Conservation (phyloP, 1,140 invertebrate species). For the Condylostylus longicornis region DNA sequence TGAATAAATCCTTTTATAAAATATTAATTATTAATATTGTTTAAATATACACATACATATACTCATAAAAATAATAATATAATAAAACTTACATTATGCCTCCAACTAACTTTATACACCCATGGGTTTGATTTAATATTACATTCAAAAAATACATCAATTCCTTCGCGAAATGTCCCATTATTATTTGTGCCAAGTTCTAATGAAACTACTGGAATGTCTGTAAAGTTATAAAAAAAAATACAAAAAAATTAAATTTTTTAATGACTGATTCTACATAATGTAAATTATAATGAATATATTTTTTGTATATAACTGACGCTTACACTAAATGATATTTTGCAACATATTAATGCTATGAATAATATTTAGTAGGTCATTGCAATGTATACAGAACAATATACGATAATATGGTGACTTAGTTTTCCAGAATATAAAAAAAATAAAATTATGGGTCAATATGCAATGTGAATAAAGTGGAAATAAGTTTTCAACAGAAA, state of each 20-base stretch:
- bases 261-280: too few species aligned
- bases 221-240: conserved; percentile 33
- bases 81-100: conserved; percentile 58
- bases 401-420: too few species aligned
- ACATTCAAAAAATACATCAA: conserved; percentile 83
- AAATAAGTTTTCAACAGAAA: too few species aligned
- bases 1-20: neutral
- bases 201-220: conserved; percentile 60
- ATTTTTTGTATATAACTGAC: too few species aligned
- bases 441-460: too few species aligned
- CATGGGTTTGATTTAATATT: conserved; percentile 77
- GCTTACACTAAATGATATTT: too few species aligned
- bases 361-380: too few species aligned
- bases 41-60: conserved; percentile 1
- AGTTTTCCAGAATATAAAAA: too few species aligned
- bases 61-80: conserved; percentile 6
- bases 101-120: conserved; percentile 71
- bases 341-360: too few species aligned
- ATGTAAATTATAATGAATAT: too few species aligned
- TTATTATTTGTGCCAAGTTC: conserved; percentile 64
- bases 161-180: conserved; percentile 60
- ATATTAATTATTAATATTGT: conserved; percentile 1
- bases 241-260: neutral
- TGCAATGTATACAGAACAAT: too few species aligned
- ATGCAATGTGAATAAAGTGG: too few species aligned